Percentiles rank a stretch among this genome's conserved stretches.
phyloP scores from a whole-genome alignment of 92 coral and sea anemone genomes.

The Phenganax subtilis region DNA sequence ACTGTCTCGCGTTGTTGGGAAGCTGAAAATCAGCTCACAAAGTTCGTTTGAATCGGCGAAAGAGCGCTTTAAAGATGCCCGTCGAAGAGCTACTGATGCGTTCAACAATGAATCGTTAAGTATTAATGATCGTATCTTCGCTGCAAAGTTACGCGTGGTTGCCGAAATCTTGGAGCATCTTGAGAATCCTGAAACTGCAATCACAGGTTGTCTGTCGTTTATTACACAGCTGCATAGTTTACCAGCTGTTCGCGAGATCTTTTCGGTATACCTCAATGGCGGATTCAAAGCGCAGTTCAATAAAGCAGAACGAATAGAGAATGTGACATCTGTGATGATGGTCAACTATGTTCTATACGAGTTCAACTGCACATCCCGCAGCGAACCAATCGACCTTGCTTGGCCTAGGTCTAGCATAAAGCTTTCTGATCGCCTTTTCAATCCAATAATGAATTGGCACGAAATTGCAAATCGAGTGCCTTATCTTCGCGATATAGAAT shows the following conservation, averaged over 20 bases:
- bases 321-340: not conserved
- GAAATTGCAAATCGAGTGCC: too few species aligned
- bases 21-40: too few species aligned
- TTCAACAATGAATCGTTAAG: not conserved
- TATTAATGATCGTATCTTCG: not conserved
- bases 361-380: not conserved
- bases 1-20: too few species aligned
- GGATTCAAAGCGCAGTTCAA: constrained; percentile 1
- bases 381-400: too few species aligned
- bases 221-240: not conserved
- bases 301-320: not conserved
- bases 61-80: too few species aligned
- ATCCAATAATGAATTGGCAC: too few species aligned
- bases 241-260: constrained; percentile 6
- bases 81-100: too few species aligned
- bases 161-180: not conserved
- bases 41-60: too few species aligned
- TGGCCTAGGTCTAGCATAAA: too few species aligned
- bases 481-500: too few species aligned
- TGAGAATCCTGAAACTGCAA: not conserved
- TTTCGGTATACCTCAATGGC: not conserved
- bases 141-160: not conserved
- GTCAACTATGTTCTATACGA: not conserved
- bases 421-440: too few species aligned
- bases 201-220: not conserved